These are phyloP conservation scores for Andricus curvator DNA, from an alignment of 2,888 invertebrate genomes.

Conservation along the genomic window DNA sequence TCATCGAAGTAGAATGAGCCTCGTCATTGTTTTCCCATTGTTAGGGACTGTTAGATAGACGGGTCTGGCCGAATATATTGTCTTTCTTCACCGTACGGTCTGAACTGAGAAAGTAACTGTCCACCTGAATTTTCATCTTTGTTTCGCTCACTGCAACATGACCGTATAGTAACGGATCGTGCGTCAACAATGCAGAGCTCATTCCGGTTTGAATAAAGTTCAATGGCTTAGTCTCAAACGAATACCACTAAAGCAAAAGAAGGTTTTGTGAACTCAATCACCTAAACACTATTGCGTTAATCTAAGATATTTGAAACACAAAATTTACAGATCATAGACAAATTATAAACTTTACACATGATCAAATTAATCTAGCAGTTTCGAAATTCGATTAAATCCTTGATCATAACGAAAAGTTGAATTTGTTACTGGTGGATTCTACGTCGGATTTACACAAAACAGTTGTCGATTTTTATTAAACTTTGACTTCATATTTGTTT, in stretches of 20 bases:
- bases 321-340: neutral
- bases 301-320: neutral
- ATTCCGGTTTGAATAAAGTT: constrained; percentile 42
- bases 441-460: no score
- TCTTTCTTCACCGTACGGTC: constrained; percentile 7
- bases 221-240: constrained; percentile 38
- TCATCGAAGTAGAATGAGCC: constrained; percentile 27
- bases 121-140: constrained; percentile 39
- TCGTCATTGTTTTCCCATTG: constrained; percentile 31
- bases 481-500: no score
- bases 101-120: constrained; percentile 38
- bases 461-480: no score
- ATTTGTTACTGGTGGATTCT: no score
- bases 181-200: constrained; percentile 40
- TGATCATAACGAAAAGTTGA: no score
- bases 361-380: no score
- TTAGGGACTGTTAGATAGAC: constrained; percentile 34
- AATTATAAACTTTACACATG: no score
- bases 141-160: constrained; percentile 38
- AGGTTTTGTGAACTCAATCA: constrained; percentile 18
- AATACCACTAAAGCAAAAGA: constrained; percentile 12
- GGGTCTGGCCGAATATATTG: constrained; percentile 21
- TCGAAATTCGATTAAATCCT: no score
- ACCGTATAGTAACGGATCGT: constrained; percentile 32
- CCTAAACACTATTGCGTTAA: constrained; percentile 24